phyloP scores from a whole-genome alignment of 2,113 vertebrate genomes.

The Larimichthys polyactis region DNA sequence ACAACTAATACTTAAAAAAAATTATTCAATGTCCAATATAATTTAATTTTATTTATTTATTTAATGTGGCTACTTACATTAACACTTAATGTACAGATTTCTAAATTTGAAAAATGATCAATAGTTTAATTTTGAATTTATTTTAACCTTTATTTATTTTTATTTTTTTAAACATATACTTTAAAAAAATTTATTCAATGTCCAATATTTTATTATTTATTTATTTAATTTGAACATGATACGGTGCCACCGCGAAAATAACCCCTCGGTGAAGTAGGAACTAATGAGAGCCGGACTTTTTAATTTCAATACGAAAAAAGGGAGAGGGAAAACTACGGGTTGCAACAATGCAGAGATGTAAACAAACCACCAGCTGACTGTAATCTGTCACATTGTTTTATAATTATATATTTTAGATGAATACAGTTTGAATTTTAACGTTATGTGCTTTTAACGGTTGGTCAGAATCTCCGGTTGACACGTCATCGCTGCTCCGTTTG shows the following conservation, averaged over 20 bases:
- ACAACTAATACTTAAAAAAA: no score
- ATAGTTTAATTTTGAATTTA: no score
- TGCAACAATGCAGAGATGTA: constrained; percentile 15
- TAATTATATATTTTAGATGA: background rate
- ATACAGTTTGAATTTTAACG: background rate
- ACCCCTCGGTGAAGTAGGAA: constrained; percentile 40
- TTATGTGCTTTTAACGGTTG: background rate
- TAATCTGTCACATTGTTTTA: background rate
- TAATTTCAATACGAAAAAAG: accelerated
- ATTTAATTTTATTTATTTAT: no score
- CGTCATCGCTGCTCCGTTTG: background rate
- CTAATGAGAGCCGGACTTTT: constrained; percentile 39
- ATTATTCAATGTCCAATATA: no score
- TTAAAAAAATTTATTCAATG: no score
- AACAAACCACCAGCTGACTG: constrained; percentile 18
- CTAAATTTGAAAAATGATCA: background rate
- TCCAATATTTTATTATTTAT: background rate
- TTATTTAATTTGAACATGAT: background rate
- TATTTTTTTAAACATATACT: background rate
- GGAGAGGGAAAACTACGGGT: background rate
- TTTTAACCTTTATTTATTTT: background rate
- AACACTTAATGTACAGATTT: background rate
- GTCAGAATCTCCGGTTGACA: no score
- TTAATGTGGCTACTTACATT: no score
- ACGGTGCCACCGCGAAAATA: background rate